phyloP scores from a whole-genome alignment of 2,888 invertebrate species.

The Microplitis deprimator region DNA sequence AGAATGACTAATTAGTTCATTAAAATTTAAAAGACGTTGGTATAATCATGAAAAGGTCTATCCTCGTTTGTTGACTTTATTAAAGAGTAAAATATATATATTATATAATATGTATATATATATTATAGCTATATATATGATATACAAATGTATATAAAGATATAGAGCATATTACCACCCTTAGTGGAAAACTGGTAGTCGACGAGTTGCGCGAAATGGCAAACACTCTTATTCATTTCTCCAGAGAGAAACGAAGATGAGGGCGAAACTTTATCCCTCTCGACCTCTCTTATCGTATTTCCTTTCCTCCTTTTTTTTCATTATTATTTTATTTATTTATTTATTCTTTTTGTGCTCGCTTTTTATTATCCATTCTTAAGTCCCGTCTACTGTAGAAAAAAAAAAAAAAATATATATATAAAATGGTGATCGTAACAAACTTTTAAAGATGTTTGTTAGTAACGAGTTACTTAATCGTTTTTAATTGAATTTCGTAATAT shows the following conservation, averaged over 20 bases:
- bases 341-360: constrained; percentile 28
- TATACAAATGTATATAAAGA: constrained; percentile 4
- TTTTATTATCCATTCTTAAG: background rate
- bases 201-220: constrained; percentile 37
- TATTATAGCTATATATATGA: background rate
- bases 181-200: constrained; percentile 11
- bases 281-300: constrained; percentile 14
- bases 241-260: constrained; percentile 45
- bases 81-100: constrained; percentile 11
- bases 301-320: constrained; percentile 26
- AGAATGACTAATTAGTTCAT: constrained; percentile 27
- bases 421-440: constrained; percentile 30
- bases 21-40: constrained; percentile 13
- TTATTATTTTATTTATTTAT: constrained; percentile 22
- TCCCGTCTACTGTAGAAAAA: constrained; percentile 14
- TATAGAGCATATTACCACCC: constrained; percentile 6
- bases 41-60: constrained; percentile 21
- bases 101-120: background rate
- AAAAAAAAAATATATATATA: background rate
- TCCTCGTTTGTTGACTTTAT: constrained; percentile 38
- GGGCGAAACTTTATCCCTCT: constrained; percentile 12
- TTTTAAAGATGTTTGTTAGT: constrained; percentile 45
- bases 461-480: constrained; percentile 45
- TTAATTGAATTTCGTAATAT: constrained; percentile 53
- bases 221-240: constrained; percentile 49